phyloP scores from a whole-genome alignment of 2,797 vertebrate genomes.

The Hoplostethus atlanticus region DNA sequence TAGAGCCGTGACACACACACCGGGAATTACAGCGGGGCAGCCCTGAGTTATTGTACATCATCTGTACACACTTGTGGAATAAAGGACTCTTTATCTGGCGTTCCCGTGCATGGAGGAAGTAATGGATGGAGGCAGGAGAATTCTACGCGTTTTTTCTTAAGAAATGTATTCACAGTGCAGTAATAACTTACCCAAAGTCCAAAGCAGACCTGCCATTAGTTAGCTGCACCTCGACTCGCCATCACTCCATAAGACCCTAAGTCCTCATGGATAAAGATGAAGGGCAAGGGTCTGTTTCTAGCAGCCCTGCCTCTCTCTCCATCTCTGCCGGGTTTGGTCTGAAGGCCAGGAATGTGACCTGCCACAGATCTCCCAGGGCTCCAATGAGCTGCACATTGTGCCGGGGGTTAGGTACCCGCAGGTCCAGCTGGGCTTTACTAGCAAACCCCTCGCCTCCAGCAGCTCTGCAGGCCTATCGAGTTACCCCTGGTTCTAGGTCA shows the following conservation, averaged over 20 bases:
- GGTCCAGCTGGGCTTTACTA: conserved; percentile 68
- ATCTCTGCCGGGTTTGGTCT: conserved; percentile 38
- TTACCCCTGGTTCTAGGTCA: conserved; percentile 72
- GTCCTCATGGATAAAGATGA: conserved; percentile 30
- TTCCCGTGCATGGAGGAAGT: conserved; percentile 24
- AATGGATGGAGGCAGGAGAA: conserved; percentile 28
- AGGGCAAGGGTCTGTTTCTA: not conserved
- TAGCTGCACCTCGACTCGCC: conserved; percentile 20
- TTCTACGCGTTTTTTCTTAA: conserved; percentile 40
- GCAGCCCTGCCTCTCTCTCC: conserved; percentile 4
- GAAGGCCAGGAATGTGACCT: conserved; percentile 60
- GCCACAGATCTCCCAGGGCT: conserved; percentile 46
- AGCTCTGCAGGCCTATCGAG: conserved; percentile 66
- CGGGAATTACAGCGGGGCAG: conserved; percentile 39
- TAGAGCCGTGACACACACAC: conserved; percentile 50
- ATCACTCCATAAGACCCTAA: conserved; percentile 33
- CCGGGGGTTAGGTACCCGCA: conserved; percentile 40
- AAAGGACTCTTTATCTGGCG: conserved; percentile 12
- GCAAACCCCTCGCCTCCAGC: conserved; percentile 51
- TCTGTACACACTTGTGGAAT: conserved; percentile 12
- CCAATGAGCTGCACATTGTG: conserved; percentile 64
- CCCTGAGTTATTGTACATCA: conserved; percentile 32
- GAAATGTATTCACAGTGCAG: conserved; percentile 42
- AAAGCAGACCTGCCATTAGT: conserved; percentile 49
- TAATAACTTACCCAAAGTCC: conserved; percentile 46